phyloP scores from a whole-genome alignment of 2,797 vertebrate species.

The Eulemur rubriventer region DNA sequence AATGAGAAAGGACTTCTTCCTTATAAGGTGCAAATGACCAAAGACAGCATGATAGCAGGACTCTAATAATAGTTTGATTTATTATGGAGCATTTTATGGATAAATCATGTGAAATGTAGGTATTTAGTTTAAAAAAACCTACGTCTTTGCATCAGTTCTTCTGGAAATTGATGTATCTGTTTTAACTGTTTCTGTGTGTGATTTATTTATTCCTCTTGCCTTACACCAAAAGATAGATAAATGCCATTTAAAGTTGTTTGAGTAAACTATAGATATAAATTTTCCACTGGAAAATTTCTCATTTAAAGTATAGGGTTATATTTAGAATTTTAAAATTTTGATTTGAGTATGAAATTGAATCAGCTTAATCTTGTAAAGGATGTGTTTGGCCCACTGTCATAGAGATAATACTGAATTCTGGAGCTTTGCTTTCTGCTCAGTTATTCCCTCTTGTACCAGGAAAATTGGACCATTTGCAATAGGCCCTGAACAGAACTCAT shows the following conservation, averaged over 20 bases:
- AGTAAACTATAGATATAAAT: neutral
- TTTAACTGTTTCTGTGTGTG: neutral
- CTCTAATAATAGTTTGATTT: slow-evolving; percentile 36
- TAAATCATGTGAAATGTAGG: neutral
- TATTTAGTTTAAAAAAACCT: neutral
- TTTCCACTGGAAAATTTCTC: neutral
- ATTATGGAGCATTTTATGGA: neutral
- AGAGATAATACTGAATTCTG: neutral
- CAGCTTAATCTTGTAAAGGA: neutral
- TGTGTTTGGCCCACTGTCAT: neutral
- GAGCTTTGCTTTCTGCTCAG: accelerated
- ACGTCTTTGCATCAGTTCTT: slow-evolving; percentile 23
- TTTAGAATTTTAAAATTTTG: neutral
- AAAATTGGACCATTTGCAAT: neutral
- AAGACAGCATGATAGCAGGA: neutral
- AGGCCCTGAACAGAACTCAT: neutral
- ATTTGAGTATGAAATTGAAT: neutral
- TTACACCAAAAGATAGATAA: slow-evolving; percentile 23
- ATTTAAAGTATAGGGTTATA: neutral
- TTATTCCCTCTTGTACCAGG: neutral
- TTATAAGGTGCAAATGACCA: slow-evolving; percentile 21
- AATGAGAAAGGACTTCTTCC: slow-evolving; percentile 20
- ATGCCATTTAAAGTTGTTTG: neutral
- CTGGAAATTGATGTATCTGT: slow-evolving; percentile 26
- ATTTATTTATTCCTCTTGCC: neutral